phyloP scores from a whole-genome alignment of 2,888 invertebrate genomes.

The Hydropsyche betteni region DNA sequence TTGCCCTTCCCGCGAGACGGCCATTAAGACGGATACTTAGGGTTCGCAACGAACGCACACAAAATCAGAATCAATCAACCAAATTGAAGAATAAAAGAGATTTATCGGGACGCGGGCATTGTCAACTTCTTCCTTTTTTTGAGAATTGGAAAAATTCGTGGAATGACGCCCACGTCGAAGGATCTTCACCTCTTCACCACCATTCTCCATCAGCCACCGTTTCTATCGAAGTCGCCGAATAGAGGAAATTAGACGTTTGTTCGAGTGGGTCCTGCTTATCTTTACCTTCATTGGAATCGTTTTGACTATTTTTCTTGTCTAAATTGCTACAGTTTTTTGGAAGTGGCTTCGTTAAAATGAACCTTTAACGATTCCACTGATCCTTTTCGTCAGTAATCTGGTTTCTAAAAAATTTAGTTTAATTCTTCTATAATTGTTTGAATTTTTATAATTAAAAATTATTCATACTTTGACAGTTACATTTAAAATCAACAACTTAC shows the following conservation, averaged over 20 bases:
- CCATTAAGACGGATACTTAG: conserved; percentile 7
- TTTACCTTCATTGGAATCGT: not conserved
- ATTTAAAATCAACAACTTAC: no score
- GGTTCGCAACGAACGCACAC: not conserved
- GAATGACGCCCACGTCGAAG: not conserved
- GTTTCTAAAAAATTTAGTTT: no score
- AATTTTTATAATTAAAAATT: no score
- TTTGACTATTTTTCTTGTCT: no score
- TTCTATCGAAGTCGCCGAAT: not conserved
- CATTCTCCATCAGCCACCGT: not conserved
- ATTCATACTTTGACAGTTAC: no score
- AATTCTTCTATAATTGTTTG: no score
- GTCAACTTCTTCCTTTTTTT: conserved; percentile 15
- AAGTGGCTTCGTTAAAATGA: no score
- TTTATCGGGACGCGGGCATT: conserved; percentile 31
- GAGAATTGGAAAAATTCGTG: conserved; percentile 11
- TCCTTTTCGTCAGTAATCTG: no score
- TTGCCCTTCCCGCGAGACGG: not conserved
- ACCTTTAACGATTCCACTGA: no score
- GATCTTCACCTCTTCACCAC: not conserved
- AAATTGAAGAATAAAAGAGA: conserved; percentile 40
- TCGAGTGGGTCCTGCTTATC: conserved; percentile 10
- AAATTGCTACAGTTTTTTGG: no score
- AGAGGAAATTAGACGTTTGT: conserved; percentile 34
- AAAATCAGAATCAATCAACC: conserved; percentile 39